A percentile compares a stretch with the other conserved stretches of the same genome.
phyloP scores from a whole-genome alignment of 2,113 vertebrate genomes.

The Lophotis ruficrista region DNA sequence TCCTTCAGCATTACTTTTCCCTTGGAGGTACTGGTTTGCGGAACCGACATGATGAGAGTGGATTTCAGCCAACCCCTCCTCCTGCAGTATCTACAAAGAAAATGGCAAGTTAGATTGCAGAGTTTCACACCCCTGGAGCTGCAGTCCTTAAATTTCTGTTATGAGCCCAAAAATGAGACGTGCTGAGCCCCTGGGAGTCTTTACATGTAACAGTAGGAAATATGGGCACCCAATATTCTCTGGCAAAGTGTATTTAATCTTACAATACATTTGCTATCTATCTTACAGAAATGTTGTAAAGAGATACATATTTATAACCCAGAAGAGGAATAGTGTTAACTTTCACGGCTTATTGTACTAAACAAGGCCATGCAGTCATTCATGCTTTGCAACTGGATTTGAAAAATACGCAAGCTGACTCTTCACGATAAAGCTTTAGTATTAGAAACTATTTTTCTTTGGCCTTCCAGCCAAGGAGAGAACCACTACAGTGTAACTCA shows the following conservation, averaged over 20 bases:
- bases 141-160: background rate
- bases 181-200: background rate
- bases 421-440: background rate
- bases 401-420: background rate
- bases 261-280: background rate
- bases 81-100: slow-evolving; percentile 85
- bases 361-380: background rate
- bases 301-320: background rate
- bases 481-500: background rate
- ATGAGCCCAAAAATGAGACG: background rate
- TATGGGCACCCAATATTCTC: background rate
- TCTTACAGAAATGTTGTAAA: background rate
- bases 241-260: background rate
- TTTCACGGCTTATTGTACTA: background rate
- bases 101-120: background rate
- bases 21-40: slow-evolving; percentile 95
- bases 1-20: slow-evolving; percentile 97
- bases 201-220: background rate
- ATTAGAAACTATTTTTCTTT: background rate
- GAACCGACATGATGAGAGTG: slow-evolving; percentile 96
- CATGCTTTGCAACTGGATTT: background rate
- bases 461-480: background rate
- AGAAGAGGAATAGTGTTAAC: background rate
- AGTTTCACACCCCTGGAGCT: background rate
- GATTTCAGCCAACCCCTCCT: slow-evolving; percentile 93